These are phyloP conservation scores for Andrena dorsata DNA, from an alignment of 2,888 invertebrate genomes.

Conservation along the genomic window DNA sequence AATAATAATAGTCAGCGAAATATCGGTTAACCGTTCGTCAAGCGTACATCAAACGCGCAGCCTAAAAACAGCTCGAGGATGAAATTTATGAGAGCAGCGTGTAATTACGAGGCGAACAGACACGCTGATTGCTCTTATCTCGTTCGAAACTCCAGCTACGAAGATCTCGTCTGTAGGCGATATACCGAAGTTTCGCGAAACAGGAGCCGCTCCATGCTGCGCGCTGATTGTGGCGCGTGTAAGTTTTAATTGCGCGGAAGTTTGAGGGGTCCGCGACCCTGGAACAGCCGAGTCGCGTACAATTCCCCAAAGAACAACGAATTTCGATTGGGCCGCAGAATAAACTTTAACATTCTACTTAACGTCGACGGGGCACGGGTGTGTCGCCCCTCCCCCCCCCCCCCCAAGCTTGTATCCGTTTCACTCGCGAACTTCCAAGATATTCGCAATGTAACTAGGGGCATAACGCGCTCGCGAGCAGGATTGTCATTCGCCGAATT, in stretches of 20 bases:
- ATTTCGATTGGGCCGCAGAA: slow-evolving; percentile 47
- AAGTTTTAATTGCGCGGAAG: slow-evolving; percentile 55
- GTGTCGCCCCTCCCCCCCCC: neutral
- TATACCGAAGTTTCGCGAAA: slow-evolving; percentile 42
- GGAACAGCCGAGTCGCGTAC: slow-evolving; percentile 12
- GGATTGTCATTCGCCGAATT: slow-evolving; percentile 1
- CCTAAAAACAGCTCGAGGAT: neutral
- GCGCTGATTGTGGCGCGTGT: slow-evolving; percentile 48
- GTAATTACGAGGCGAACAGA: slow-evolving; percentile 35
- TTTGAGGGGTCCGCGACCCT: slow-evolving; percentile 36
- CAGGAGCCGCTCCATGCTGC: neutral
- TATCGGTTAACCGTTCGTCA: neutral
- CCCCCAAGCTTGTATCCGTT: neutral
- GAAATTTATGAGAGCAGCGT: slow-evolving; percentile 3
- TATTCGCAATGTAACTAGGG: neutral
- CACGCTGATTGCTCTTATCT: slow-evolving; percentile 48
- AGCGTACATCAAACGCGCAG: neutral
- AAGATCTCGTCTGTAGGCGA: slow-evolving; percentile 29
- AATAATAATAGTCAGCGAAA: no score
- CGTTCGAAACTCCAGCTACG: slow-evolving; percentile 4
- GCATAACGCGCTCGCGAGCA: neutral
- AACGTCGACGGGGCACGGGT: neutral
- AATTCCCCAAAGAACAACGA: slow-evolving; percentile 19
- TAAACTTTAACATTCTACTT: slow-evolving; percentile 40
- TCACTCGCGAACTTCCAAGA: neutral